These are phyloP conservation scores for Phyllotreta striolata DNA, from an alignment of 2,888 invertebrate genomes.

Conservation along the genomic window DNA sequence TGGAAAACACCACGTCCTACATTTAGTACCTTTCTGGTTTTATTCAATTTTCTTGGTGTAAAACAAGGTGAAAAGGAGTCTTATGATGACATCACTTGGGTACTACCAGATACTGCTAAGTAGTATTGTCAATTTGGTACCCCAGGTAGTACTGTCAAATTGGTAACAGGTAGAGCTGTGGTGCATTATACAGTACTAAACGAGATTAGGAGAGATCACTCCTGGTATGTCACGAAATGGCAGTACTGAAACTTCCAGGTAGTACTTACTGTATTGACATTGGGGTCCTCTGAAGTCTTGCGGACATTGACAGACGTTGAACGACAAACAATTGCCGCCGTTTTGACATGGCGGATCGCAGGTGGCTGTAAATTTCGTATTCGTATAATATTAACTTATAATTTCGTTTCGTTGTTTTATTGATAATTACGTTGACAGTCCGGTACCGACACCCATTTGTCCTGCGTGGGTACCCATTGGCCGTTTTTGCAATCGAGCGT, in stretches of 20 bases:
- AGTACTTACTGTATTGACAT: slow-evolving; percentile 72
- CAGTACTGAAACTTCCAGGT: background rate
- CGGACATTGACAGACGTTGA: slow-evolving; percentile 82
- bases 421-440: slow-evolving; percentile 72
- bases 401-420: too few species aligned
- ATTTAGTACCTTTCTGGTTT: slow-evolving; percentile 2
- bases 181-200: too few species aligned
- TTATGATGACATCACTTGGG: too few species aligned
- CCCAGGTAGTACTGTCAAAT: too few species aligned
- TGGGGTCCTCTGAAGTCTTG: slow-evolving; percentile 73
- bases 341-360: slow-evolving; percentile 80
- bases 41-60: too few species aligned
- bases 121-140: too few species aligned
- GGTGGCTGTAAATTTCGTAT: slow-evolving; percentile 63
- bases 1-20: slow-evolving; percentile 51
- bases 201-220: too few species aligned
- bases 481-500: slow-evolving; percentile 76
- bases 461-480: slow-evolving; percentile 73
- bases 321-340: slow-evolving; percentile 81
- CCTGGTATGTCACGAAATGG: too few species aligned
- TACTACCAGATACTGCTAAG: background rate
- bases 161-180: too few species aligned
- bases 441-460: slow-evolving; percentile 70
- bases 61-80: too few species aligned
- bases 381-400: background rate